Conservation (phyloP, 2,888 invertebrate species). For the Troglohyphantes excavatus region DNA sequence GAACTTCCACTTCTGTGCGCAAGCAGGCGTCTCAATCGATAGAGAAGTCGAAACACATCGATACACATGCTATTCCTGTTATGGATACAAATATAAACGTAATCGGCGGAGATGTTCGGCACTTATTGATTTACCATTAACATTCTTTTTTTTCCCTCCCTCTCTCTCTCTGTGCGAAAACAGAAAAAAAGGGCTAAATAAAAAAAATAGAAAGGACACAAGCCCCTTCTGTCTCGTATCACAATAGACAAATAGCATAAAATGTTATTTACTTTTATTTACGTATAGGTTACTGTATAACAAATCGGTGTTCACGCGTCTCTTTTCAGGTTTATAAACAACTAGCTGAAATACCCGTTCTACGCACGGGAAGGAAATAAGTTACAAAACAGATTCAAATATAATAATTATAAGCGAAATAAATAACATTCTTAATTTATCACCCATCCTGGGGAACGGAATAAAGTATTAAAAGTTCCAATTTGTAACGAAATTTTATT, state of each 20-base stretch:
- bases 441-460: no score
- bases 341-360: no score
- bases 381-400: no score
- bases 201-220: not conserved
- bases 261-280: no score
- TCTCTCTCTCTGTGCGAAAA: slow-evolving; percentile 16
- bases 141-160: slow-evolving; percentile 31
- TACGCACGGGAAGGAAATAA: no score
- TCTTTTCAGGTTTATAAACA: no score
- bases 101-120: slow-evolving; percentile 54
- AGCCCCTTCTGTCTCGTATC: not conserved
- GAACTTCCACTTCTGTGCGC: not conserved
- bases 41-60: slow-evolving; percentile 22
- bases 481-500: no score
- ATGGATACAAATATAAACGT: slow-evolving; percentile 54
- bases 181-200: not conserved
- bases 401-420: no score
- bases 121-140: slow-evolving; percentile 69
- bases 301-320: no score
- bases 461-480: no score
- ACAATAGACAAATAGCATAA: not conserved
- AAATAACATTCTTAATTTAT: no score
- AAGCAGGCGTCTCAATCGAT: slow-evolving; percentile 19
- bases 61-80: slow-evolving; percentile 54
- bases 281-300: no score